Conservation (phyloP, 2,797 vertebrate species). For the Amphiprion clarkii region DNA sequence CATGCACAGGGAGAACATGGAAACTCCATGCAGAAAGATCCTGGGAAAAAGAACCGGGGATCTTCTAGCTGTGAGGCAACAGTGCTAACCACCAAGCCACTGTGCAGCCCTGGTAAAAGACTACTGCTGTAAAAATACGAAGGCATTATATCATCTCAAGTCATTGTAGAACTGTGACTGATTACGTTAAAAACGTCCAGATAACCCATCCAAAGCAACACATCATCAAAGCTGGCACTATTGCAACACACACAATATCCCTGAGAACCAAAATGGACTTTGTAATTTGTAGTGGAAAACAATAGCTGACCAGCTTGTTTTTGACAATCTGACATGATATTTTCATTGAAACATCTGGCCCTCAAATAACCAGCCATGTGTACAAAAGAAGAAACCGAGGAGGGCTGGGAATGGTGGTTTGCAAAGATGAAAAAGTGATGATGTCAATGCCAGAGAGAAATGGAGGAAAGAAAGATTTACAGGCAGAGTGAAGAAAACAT, state of each 20-base stretch:
- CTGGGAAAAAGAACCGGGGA: too few species aligned
- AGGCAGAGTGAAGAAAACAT: conserved; percentile 27
- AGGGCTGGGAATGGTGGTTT: not conserved
- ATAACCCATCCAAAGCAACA: not conserved
- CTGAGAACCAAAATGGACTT: conserved; percentile 6
- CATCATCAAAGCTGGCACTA: not conserved
- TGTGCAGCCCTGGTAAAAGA: too few species aligned
- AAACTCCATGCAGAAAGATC: too few species aligned
- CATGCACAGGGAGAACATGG: too few species aligned
- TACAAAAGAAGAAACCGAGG: conserved; percentile 8
- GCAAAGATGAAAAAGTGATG: conserved; percentile 32
- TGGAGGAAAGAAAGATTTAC: conserved; percentile 11
- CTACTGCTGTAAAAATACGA: not conserved
- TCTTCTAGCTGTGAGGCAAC: too few species aligned
- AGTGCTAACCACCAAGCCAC: too few species aligned
- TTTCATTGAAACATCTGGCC: conserved; percentile 63
- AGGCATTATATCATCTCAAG: not conserved
- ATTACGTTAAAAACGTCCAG: not conserved
- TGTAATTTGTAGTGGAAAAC: conserved; percentile 39
- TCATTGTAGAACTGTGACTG: not conserved
- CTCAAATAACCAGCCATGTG: conserved; percentile 50
- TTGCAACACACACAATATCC: conserved; percentile 14
- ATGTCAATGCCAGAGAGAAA: conserved; percentile 21
- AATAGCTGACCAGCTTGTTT: conserved; percentile 42
- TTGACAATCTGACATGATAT: conserved; percentile 45